A percentile compares a stretch with the other conserved stretches of the same genome.
Conservation (phyloP, 2,797 vertebrate genomes). For the Emydoidea blandingii region DNA sequence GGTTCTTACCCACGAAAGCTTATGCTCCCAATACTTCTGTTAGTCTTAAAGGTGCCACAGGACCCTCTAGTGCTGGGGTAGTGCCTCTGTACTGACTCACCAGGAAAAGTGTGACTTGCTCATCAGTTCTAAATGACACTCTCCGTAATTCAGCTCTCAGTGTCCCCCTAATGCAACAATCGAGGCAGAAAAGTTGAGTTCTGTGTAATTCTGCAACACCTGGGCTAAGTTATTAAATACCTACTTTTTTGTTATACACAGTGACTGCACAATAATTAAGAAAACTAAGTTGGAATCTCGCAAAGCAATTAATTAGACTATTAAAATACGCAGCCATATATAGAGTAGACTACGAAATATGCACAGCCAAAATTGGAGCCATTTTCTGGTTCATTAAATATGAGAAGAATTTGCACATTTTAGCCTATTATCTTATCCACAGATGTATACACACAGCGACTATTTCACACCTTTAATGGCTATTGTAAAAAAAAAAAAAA, state of each 20-base stretch:
- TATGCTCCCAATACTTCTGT: too few relatives aligned
- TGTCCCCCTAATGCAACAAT: background rate
- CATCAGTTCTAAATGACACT: slow-evolving; percentile 14
- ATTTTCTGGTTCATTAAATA: slow-evolving; percentile 75
- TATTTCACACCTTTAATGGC: slow-evolving; percentile 77
- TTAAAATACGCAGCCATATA: slow-evolving; percentile 54
- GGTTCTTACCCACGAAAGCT: too few relatives aligned
- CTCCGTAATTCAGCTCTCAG: background rate
- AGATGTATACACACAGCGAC: slow-evolving; percentile 54
- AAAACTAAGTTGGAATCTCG: slow-evolving; percentile 61
- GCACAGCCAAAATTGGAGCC: slow-evolving; percentile 74
- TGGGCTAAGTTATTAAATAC: background rate
- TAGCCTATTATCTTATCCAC: slow-evolving; percentile 72
- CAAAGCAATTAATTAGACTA: slow-evolving; percentile 78
- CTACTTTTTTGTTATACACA: slow-evolving; percentile 30
- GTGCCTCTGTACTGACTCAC: background rate
- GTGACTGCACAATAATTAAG: slow-evolving; percentile 48
- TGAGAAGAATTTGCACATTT: slow-evolving; percentile 69
- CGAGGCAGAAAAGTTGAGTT: background rate
- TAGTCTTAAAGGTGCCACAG: too few relatives aligned
- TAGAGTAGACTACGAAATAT: slow-evolving; percentile 56
- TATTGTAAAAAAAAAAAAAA: slow-evolving; percentile 44
- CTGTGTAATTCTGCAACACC: background rate
- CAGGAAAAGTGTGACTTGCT: slow-evolving; percentile 37
- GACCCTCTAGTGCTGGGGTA: background rate